A percentile compares a stretch with the other conserved stretches of the same genome.
These are phyloP conservation scores for Serinus canaria DNA, from an alignment of 2,113 vertebrate species.

Conservation along the genomic window DNA sequence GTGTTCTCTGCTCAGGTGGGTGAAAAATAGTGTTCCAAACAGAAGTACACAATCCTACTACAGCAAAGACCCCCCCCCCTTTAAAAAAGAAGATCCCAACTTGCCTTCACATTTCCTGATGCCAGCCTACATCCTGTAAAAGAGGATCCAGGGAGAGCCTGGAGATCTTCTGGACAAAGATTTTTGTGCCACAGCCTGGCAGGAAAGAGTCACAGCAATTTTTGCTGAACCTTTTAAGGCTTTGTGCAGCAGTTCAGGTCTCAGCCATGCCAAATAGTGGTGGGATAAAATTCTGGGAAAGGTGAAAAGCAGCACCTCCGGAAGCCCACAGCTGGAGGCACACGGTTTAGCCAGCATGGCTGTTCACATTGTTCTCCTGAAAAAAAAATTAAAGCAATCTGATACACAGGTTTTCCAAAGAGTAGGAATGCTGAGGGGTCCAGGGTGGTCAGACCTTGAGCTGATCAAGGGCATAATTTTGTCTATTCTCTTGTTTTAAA, in stretches of 20 bases:
- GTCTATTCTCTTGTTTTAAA: background rate
- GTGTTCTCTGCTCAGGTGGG: background rate
- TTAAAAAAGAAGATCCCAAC: background rate
- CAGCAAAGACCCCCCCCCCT: background rate
- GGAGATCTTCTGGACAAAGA: background rate
- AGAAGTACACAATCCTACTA: background rate
- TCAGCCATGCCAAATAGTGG: background rate
- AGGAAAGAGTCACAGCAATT: background rate
- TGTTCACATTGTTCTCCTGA: background rate
- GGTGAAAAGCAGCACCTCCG: background rate
- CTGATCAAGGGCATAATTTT: background rate
- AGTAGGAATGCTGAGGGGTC: background rate
- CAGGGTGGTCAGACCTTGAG: background rate
- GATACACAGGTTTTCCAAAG: background rate
- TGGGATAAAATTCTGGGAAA: background rate
- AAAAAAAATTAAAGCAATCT: too few relatives aligned
- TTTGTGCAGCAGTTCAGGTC: background rate
- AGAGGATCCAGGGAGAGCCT: background rate
- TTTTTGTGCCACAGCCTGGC: background rate
- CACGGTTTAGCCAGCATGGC: background rate
- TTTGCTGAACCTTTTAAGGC: background rate
- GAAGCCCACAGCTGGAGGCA: background rate
- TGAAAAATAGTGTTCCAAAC: background rate
- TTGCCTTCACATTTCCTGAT: background rate
- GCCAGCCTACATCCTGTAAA: accelerated